Evolutionary conservation across 2,797 vertebrate genomes (phyloP), one percentile per base, ranked within the genome.

Genomic region (Chaunax sp.): DNA sequence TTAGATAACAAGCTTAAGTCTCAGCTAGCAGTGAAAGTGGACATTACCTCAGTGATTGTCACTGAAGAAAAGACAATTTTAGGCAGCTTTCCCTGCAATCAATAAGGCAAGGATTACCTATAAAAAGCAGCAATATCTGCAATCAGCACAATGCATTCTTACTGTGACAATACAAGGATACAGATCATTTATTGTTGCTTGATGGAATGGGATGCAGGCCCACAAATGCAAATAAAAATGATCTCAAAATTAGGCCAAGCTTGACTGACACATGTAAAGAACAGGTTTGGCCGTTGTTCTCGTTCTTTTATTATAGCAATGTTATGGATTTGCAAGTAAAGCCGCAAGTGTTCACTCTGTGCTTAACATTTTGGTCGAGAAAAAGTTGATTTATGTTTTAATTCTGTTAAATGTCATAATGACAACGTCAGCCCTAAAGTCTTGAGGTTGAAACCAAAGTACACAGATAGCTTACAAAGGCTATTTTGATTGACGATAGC

Each of bases 1-100:
- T 91, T 87, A 89, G 89, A 91, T 92, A 92, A 90, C 73, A 41
- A 86, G 91, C 86, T 91, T 92, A 93, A 55, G 72, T 55, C 78
- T 67, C 46, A 51, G 51, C 38, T 15, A 53, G 63, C 81, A 75
- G 85, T 51, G 54, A 87, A 90, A 89, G 83, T 90, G 78, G 85
- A 90, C 86, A 65, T 84, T 73, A 65, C 82, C 81, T 81, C 60
- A 4, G 81, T 20, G 51, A 35, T 64, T 75, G 60, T 77, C 72
- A 57, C 15, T 38, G 60, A 47, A 53, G 44, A 81, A 81, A 82
- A 82, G 12, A 54, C 50, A 62, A 13, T 61, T 53, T 72, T 41
- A 47, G 66, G 49, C 63, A 64, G 77, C 44, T 72, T 81, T 69
- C 67, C 22, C 81, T 69, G 41, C 59, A 56, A 71, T 74, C 64